Conservation (phyloP, 2,888 invertebrate genomes). For the Craniophora ligustri region DNA sequence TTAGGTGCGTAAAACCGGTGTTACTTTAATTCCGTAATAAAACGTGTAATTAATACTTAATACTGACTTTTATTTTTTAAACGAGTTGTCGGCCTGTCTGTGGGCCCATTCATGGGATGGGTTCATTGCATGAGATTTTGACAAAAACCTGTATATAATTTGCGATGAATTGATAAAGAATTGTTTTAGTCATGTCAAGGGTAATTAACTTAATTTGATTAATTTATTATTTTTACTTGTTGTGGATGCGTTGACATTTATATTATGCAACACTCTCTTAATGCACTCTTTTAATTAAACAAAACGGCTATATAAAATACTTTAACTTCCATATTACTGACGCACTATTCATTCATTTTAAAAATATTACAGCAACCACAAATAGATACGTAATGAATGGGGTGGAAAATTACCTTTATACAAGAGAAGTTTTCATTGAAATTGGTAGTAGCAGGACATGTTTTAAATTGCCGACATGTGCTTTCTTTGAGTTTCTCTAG, state of each 20-base stretch:
- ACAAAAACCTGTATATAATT: neutral
- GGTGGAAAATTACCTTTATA: too few relatives aligned
- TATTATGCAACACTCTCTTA: neutral
- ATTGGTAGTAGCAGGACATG: too few relatives aligned
- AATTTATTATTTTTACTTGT: neutral
- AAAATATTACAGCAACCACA: too few relatives aligned
- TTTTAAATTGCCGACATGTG: too few relatives aligned
- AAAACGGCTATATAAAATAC: too few relatives aligned
- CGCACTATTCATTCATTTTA: too few relatives aligned
- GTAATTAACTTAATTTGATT: neutral
- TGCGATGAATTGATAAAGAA: neutral
- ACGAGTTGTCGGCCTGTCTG: conserved; percentile 29
- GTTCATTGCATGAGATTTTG: conserved; percentile 10
- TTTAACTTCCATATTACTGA: too few relatives aligned
- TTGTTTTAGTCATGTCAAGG: neutral
- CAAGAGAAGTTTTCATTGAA: too few relatives aligned
- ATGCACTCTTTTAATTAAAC: neutral
- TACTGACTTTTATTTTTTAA: conserved; percentile 20
- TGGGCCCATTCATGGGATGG: conserved; percentile 11
- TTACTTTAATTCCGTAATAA: conserved; percentile 18
- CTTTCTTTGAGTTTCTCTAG: too few relatives aligned
- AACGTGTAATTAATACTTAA: conserved; percentile 21
- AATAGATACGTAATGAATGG: too few relatives aligned
- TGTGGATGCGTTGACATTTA: neutral
- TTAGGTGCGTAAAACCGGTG: conserved; percentile 18